Base-by-base conservation (phyloP, 2,797 vertebrate genomes). In the Spondyliosoma cantharus region DNA sequence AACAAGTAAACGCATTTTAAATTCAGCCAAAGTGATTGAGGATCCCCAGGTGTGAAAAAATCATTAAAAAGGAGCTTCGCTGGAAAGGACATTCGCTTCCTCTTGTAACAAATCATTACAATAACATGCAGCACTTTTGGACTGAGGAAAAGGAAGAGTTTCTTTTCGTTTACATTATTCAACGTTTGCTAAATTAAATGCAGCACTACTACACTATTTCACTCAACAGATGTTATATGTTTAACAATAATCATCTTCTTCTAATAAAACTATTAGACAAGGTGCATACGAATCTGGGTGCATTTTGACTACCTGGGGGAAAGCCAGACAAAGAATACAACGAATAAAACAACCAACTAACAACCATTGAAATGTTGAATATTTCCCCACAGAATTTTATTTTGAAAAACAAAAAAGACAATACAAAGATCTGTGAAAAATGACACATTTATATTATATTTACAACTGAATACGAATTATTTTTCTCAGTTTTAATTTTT, bases 11-110 rank as follows among this genome's bases (percentile, higher is more conserved):
- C 16, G 43, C 15, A 43, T 69, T 63, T n/a, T 52, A 7, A 15
- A 50, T 29, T 78, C 12, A 53, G 43, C 45, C n/a, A 9, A 57
- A 42, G 20, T 45, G 65, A 43, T 3, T 67, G 37, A 67, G 42
- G 32, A 63, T 48, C 2, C 25, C 29, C n/a, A 48, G 16, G n/a
- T 46, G 8, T 15, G 19, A 20, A 37, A 22, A 29, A 25, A 17
- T 20, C 0, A 27, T 60, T 20, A 1, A 49, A 43, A 82, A 71
- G 19, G 19, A 37, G 11, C 4, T 12, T 16, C 3, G 6, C 61
- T 50, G 72, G 46, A 25, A 52, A 75, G 22, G 32, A 60, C 12
- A 20, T 32, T 46, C 24, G 5, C 14, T 50, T 24, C 24, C 0
- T 69, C 16, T 59, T 53, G 7, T 70, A 46, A 48, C 25, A 43